Percentiles rank a stretch among this genome's conserved stretches.
phyloP scores from a whole-genome alignment of 2,113 vertebrate species.

The Crotophaga sulcirostris region DNA sequence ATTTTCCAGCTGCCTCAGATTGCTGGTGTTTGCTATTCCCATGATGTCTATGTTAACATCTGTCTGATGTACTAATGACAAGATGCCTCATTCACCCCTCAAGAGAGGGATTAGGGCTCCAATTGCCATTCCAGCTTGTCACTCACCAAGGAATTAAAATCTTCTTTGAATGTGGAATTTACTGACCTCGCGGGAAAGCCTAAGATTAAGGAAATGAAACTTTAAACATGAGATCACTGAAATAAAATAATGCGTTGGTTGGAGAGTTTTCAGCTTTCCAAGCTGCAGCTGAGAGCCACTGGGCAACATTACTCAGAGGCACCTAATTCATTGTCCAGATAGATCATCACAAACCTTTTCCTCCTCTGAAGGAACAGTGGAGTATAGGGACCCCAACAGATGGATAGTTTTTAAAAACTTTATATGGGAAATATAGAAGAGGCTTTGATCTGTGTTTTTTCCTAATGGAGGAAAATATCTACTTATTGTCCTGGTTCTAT shows the following conservation, averaged over 20 bases:
- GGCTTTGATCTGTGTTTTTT: neutral
- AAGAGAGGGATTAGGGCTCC: conserved; percentile 21
- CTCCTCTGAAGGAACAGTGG: neutral
- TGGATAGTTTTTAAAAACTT: neutral
- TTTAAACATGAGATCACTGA: conserved; percentile 58
- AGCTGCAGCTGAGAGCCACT: neutral
- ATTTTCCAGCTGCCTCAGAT: neutral
- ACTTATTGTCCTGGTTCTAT: neutral
- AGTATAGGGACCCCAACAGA: neutral
- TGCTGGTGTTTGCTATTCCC: conserved; percentile 12
- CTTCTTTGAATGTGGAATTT: conserved; percentile 54
- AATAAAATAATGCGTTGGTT: conserved; percentile 35
- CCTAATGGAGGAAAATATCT: neutral
- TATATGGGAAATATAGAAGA: neutral
- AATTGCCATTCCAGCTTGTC: conserved; percentile 24
- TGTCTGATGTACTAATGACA: conserved; percentile 19
- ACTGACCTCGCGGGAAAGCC: neutral
- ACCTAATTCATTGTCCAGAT: neutral
- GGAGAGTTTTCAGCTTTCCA: conserved; percentile 14
- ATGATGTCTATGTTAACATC: neutral
- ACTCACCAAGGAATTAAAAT: conserved; percentile 60
- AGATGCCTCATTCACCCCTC: conserved; percentile 6
- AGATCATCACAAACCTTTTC: neutral
- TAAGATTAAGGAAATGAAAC: neutral
- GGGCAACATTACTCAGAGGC: neutral